Conservation (phyloP, 2,113 vertebrate species). For the Lichenostomus cassidix region DNA sequence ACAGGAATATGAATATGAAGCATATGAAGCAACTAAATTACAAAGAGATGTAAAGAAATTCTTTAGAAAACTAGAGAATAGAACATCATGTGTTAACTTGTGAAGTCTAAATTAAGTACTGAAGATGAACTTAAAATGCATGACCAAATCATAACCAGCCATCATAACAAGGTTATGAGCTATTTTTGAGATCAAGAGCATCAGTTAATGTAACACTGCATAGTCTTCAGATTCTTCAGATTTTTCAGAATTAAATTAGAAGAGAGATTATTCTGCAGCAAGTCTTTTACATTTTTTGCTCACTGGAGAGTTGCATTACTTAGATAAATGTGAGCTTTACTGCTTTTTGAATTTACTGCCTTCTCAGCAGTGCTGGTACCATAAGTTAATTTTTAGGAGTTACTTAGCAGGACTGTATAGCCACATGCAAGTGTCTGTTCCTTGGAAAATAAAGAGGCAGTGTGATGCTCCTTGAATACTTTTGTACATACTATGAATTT, state of each 20-base stretch:
- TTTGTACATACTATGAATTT: background rate
- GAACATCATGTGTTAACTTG: background rate
- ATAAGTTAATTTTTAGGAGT: background rate
- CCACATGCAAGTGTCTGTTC: background rate
- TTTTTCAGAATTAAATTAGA: background rate
- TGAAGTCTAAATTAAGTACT: background rate
- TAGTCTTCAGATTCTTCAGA: background rate
- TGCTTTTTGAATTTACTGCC: background rate
- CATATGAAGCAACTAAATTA: conserved; percentile 5
- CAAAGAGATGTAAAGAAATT: background rate
- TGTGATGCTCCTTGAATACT: background rate
- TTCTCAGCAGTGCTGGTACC: background rate
- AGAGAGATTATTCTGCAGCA: background rate
- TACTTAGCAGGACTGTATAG: background rate
- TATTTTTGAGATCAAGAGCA: background rate
- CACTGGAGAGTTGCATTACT: background rate
- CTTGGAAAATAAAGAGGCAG: background rate
- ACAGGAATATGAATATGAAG: too few relatives aligned
- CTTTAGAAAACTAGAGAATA: background rate
- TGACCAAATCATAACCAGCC: background rate
- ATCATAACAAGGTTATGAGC: background rate
- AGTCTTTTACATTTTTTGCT: background rate
- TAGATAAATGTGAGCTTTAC: background rate
- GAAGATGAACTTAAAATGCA: background rate
- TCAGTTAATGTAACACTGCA: background rate